Conservation (phyloP, 2,888 invertebrate species). For the Pachydiplax longipennis region DNA sequence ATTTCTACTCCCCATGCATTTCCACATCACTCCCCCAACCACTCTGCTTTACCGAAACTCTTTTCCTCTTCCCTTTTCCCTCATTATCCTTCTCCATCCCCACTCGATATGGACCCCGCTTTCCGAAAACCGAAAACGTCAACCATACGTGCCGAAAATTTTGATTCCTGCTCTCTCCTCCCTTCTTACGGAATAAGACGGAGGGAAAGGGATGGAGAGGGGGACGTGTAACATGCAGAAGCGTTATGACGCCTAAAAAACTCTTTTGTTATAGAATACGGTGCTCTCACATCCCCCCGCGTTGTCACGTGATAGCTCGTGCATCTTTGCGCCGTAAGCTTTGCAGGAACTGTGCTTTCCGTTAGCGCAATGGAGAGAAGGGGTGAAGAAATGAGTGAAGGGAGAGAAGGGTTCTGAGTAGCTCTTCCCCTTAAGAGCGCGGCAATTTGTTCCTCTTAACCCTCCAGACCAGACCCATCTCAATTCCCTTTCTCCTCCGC, state of each 20-base stretch:
- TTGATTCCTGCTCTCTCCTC: not conserved
- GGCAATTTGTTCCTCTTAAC: conserved; percentile 43
- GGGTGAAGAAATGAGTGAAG: not conserved
- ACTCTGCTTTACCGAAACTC: not conserved
- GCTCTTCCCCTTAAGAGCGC: not conserved
- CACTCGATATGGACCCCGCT: not conserved
- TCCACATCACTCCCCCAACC: not conserved
- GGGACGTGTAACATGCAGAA: not conserved
- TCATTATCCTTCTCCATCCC: not conserved
- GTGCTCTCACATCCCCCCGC: no score
- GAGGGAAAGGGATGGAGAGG: not conserved
- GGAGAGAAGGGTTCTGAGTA: conserved; percentile 18
- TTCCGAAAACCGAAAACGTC: conserved; percentile 12
- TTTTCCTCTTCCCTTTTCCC: not conserved
- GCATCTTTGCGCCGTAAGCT: not conserved
- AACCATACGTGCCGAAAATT: conserved; percentile 29
- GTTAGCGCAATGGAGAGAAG: not conserved
- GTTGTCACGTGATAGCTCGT: not conserved
- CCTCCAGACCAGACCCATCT: conserved; percentile 16
- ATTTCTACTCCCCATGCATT: not conserved
- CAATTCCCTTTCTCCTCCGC: conserved; percentile 3
- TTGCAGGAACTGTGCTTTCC: not conserved
- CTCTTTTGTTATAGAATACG: not conserved
- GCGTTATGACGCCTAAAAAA: not conserved
- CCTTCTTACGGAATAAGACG: not conserved